These are phyloP conservation scores for Oreochromis tanganicae DNA, from an alignment of 2,113 vertebrate genomes.

Conservation along the genomic window DNA sequence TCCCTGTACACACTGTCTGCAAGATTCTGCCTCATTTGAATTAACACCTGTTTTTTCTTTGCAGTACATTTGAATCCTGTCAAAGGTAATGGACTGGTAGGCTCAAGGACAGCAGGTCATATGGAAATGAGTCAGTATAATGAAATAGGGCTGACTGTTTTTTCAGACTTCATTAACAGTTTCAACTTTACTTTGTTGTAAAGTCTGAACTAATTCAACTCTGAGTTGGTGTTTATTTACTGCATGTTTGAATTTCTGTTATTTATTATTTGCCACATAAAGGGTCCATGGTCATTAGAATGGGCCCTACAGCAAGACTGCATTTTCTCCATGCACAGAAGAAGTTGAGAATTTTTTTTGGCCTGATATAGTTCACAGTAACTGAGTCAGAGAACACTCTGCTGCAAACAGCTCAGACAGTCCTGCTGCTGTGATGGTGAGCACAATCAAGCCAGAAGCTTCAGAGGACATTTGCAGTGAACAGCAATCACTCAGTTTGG, in stretches of 20 bases:
- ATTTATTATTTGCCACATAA: neutral
- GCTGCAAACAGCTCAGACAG: neutral
- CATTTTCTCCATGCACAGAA: neutral
- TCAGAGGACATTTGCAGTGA: neutral
- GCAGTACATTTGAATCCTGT: neutral
- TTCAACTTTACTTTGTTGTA: neutral
- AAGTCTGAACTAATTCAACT: neutral
- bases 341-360: rapidly evolving
- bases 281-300: neutral
- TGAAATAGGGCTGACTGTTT: neutral
- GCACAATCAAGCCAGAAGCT: neutral
- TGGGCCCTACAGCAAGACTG: rapidly evolving
- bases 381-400: neutral
- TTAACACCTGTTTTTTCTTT: neutral
- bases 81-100: neutral
- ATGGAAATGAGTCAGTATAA: neutral
- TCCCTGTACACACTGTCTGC: rapidly evolving
- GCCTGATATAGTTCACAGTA: neutral
- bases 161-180: neutral
- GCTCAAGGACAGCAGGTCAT: rapidly evolving
- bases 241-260: neutral
- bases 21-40: neutral
- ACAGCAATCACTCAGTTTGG: neutral
- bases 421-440: neutral
- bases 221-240: neutral